Conservation (phyloP, 2,888 invertebrate species). For the Encarsia formosa region DNA sequence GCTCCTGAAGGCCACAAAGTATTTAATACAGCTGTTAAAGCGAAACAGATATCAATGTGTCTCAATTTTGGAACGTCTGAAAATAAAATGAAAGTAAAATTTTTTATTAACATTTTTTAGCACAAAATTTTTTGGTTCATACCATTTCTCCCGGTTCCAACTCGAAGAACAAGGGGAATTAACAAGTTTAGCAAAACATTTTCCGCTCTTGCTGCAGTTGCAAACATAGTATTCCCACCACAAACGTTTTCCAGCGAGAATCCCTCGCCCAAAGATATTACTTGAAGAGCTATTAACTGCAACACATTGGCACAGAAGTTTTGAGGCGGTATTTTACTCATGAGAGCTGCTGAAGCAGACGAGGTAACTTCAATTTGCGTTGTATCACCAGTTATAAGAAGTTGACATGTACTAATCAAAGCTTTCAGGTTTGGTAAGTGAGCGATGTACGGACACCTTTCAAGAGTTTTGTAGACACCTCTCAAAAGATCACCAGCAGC, state of each 20-base stretch:
- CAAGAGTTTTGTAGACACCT: conserved; percentile 91
- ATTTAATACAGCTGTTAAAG: conserved; percentile 83
- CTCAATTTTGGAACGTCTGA: conserved; percentile 85
- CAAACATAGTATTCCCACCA: conserved; percentile 84
- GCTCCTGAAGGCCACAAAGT: conserved; percentile 79
- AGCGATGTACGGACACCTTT: conserved; percentile 90
- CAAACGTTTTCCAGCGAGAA: conserved; percentile 93
- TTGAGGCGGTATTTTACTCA: conserved; percentile 89
- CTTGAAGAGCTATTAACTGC: conserved; percentile 87
- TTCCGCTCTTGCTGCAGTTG: conserved; percentile 88
- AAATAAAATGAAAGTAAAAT: not conserved
- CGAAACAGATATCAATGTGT: conserved; percentile 84
- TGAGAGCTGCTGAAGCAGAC: conserved; percentile 73
- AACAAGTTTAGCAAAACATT: conserved; percentile 93
- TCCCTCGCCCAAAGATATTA: conserved; percentile 87
- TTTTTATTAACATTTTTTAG: too few species aligned
- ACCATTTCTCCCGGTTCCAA: conserved; percentile 94
- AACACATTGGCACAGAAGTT: conserved; percentile 97
- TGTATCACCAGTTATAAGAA: conserved; percentile 76
- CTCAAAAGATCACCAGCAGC: conserved; percentile 90
- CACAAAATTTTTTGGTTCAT: conserved; percentile 22
- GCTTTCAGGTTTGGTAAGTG: conserved; percentile 94
- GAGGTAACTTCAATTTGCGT: conserved; percentile 73
- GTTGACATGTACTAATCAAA: conserved; percentile 79
- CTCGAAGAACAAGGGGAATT: conserved; percentile 91